phyloP scores from a whole-genome alignment of 53 echinoderm and acorn worm species.

The Actinopyga echinites region DNA sequence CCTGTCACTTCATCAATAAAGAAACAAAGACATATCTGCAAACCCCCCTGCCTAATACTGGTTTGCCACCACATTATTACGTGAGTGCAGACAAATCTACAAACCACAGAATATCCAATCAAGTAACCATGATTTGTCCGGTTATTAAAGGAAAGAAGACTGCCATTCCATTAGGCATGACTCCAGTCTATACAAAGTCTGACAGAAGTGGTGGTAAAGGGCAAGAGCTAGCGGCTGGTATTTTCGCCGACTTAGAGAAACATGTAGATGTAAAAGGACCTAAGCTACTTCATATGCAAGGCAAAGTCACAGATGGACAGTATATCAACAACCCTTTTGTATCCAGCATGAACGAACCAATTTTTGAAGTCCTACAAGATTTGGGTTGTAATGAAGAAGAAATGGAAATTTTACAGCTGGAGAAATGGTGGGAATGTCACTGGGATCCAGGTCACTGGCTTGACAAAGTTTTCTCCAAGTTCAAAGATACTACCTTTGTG shows the following conservation, averaged over 20 bases:
- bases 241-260: not conserved
- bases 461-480: too few species aligned
- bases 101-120: not conserved
- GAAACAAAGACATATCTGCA: not conserved
- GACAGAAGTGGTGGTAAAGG: not conserved
- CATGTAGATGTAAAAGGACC: not conserved
- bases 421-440: not conserved
- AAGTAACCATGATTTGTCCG: constrained; percentile 1
- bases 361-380: too few species aligned
- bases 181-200: not conserved
- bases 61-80: not conserved
- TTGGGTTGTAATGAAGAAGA: too few species aligned
- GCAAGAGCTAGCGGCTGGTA: not conserved
- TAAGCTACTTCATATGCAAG: not conserved
- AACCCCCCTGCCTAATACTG: not conserved
- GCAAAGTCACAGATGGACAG: not conserved
- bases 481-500: too few species aligned
- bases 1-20: not conserved
- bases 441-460: too few species aligned
- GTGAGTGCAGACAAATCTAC: constrained; percentile 16
- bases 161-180: not conserved
- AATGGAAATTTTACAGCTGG: too few species aligned
- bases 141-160: not conserved
- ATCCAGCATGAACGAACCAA: not conserved
- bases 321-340: not conserved